Conservation (phyloP, 2,113 vertebrate genomes). For the Pachyramphus minor region DNA sequence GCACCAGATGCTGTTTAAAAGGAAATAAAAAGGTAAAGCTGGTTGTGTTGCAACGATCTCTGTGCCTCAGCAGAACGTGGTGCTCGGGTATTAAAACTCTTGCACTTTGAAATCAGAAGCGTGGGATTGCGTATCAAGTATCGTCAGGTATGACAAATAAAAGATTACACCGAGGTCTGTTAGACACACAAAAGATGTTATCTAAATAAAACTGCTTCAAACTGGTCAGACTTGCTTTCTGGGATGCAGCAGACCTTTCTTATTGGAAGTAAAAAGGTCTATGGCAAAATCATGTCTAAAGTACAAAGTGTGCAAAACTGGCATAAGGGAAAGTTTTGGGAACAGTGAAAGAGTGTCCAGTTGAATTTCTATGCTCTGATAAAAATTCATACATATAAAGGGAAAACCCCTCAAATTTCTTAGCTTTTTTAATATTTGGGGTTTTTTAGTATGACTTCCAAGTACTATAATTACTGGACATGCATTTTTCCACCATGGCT, state of each 20-base stretch:
- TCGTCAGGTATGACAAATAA: background rate
- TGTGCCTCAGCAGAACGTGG: background rate
- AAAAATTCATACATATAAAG: rapidly evolving
- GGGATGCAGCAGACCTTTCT: background rate
- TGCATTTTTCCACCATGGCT: background rate
- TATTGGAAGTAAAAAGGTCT: background rate
- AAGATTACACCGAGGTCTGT: slow-evolving; percentile 9
- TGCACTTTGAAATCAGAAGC: background rate
- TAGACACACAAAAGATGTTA: slow-evolving; percentile 36
- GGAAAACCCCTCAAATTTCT: background rate
- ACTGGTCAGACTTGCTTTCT: slow-evolving; percentile 45
- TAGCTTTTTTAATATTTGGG: background rate
- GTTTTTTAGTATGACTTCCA: background rate
- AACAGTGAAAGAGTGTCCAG: background rate
- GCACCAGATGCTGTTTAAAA: background rate
- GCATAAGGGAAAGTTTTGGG: background rate
- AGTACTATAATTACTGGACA: background rate
- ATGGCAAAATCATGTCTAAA: background rate
- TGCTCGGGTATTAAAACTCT: background rate
- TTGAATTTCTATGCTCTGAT: background rate
- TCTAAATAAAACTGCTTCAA: slow-evolving; percentile 34
- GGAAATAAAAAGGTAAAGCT: background rate
- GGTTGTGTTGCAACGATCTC: background rate
- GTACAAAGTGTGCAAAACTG: background rate
- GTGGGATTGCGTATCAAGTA: background rate